Conservation (phyloP, 2,113 vertebrate genomes). For the Sinocyclocheilus anshuiensis region DNA sequence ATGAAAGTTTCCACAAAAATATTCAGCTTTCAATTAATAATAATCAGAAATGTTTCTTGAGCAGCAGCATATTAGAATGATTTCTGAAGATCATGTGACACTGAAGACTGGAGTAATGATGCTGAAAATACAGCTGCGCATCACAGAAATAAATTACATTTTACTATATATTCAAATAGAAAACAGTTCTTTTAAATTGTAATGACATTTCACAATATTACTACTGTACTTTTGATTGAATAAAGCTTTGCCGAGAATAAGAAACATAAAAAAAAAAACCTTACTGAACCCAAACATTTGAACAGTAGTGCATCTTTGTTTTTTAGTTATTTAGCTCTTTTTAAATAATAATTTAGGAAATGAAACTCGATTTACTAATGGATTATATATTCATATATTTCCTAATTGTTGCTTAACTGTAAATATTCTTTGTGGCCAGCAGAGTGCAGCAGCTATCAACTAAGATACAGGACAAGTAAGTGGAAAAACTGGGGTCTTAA, state of each 20-base stretch:
- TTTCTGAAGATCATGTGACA: neutral
- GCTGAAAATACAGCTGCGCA: neutral
- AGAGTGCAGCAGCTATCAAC: conserved; percentile 28
- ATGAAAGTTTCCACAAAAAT: neutral
- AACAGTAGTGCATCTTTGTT: neutral
- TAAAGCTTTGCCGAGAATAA: neutral
- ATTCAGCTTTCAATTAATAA: neutral
- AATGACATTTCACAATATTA: neutral
- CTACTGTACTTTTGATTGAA: neutral
- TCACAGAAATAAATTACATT: neutral
- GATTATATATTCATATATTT: too few relatives aligned
- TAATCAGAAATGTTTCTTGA: neutral
- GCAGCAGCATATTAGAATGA: neutral
- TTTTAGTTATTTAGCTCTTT: neutral
- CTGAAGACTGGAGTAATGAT: neutral
- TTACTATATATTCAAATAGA: neutral
- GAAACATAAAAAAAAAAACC: neutral
- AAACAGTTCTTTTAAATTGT: neutral
- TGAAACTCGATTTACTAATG: neutral
- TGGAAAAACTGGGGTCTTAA: conserved; percentile 31
- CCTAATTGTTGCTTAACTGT: neutral
- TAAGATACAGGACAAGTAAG: neutral
- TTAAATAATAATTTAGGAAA: neutral
- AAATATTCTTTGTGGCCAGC: conserved; percentile 17
- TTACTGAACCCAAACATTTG: neutral